These are phyloP conservation scores for Rhinophrynus dorsalis DNA, from an alignment of 2,797 vertebrate genomes.

Conservation along the genomic window DNA sequence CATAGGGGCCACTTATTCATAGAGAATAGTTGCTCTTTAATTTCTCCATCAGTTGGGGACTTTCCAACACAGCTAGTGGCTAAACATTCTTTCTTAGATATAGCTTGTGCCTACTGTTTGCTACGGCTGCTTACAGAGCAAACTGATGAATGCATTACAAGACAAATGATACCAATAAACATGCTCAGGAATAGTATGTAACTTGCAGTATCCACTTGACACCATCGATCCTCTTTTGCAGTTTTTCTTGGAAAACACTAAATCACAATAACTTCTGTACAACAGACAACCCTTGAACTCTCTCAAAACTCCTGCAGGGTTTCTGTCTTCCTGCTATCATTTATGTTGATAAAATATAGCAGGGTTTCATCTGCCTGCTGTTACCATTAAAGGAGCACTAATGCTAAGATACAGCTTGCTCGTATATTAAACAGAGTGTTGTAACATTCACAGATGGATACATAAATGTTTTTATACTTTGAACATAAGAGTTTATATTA, in stretches of 20 bases:
- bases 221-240: not conserved
- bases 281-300: not conserved
- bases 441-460: too few species aligned
- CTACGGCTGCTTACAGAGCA: not conserved
- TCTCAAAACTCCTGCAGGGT: not conserved
- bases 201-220: not conserved
- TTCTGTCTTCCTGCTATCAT: not conserved
- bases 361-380: too few species aligned
- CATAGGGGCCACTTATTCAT: too few species aligned
- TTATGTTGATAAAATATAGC: not conserved
- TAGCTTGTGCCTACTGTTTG: slow-evolving; percentile 21
- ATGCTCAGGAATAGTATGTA: not conserved
- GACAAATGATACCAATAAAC: slow-evolving; percentile 13
- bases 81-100: not conserved
- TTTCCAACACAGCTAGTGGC: not conserved
- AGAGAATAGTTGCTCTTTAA: too few species aligned
- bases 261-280: not conserved
- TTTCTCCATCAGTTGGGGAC: too few species aligned
- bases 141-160: not conserved
- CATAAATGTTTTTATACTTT: too few species aligned
- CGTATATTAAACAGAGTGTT: too few species aligned
- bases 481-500: too few species aligned
- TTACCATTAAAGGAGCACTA: too few species aligned
- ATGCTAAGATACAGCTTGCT: too few species aligned
- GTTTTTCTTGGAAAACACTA: not conserved